phyloP scores from a whole-genome alignment of 2,113 vertebrate species.

The Sterrhoptilus dennistouni region DNA sequence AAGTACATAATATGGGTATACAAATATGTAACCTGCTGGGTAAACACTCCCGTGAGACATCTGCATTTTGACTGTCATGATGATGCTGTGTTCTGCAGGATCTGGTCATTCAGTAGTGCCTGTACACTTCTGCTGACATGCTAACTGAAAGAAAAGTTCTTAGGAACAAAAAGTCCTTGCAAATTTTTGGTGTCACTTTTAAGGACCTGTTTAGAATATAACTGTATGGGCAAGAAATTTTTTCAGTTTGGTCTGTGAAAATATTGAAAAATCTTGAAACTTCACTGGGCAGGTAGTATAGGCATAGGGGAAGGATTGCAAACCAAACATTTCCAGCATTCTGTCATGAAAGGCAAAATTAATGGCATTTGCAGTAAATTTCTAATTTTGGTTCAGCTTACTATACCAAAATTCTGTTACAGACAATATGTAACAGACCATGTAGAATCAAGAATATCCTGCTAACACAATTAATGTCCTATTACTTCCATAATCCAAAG shows the following conservation, averaged over 20 bases:
- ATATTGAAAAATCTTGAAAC: not conserved
- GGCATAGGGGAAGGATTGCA: not conserved
- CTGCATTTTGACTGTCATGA: not conserved
- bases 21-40: not conserved
- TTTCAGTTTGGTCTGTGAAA: not conserved
- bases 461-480: not conserved
- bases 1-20: not conserved
- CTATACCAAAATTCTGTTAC: not conserved
- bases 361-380: not conserved
- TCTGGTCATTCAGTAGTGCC: not conserved
- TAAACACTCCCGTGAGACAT: not conserved
- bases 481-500: not conserved
- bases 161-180: not conserved
- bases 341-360: not conserved
- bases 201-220: not conserved
- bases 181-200: not conserved
- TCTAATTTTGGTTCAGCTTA: not conserved
- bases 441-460: not conserved
- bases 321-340: not conserved
- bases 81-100: not conserved
- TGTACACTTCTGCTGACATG: not conserved
- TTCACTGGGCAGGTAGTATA: not conserved
- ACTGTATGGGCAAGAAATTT: not conserved
- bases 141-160: not conserved
- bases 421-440: not conserved